Evolutionary conservation across 2,797 vertebrate species (phyloP).

Genomic region (Caiman crocodilus): DNA sequence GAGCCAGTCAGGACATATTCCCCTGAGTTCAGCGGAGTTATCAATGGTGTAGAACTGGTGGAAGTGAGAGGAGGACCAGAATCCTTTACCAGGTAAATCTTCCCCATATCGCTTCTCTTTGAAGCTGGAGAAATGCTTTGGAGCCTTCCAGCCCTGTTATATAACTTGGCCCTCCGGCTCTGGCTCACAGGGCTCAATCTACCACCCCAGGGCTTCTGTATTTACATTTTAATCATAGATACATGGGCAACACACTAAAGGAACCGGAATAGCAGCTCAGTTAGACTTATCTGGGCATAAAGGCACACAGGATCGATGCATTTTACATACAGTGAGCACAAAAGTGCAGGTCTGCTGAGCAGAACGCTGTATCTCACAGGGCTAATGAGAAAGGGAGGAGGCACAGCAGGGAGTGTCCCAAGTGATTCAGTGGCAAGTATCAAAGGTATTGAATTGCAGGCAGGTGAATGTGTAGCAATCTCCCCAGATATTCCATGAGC

Average conservation of each 20-base stretch:
- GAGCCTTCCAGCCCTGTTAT: background rate
- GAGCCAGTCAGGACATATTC: background rate
- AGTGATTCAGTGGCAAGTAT: background rate
- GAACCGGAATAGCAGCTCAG: background rate
- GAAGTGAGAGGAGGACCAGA: background rate
- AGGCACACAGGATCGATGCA: background rate
- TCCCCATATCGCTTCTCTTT: background rate
- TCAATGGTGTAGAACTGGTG: background rate
- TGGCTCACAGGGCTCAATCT: background rate
- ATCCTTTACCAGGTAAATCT: background rate
- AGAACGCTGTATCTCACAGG: background rate
- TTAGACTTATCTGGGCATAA: background rate
- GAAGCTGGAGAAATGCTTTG: background rate
- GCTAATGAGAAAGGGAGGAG: background rate
- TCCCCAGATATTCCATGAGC: rapidly evolving
- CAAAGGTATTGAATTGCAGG: rapidly evolving
- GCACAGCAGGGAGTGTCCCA: background rate
- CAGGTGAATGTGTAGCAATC: background rate
- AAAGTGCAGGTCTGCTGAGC: background rate
- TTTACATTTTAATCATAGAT: background rate
- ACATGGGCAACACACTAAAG: too few species aligned
- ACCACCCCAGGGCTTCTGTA: background rate
- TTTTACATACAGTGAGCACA: background rate
- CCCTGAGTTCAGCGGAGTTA: background rate
- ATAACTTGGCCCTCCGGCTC: background rate